phyloP scores from a whole-genome alignment of 2,113 vertebrate genomes.

The Oryzias curvinotus region DNA sequence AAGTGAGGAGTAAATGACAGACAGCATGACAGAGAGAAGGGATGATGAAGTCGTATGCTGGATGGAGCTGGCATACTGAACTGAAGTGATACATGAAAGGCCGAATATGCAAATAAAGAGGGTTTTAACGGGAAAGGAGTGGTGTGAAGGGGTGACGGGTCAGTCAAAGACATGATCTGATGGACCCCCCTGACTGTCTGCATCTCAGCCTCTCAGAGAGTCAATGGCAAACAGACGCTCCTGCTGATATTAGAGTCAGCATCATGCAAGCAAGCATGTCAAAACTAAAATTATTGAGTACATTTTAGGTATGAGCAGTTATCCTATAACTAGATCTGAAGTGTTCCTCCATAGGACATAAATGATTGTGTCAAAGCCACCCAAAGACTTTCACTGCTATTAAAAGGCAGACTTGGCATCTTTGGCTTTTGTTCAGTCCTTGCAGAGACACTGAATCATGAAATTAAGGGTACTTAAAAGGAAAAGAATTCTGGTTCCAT shows the following conservation, averaged over 20 bases:
- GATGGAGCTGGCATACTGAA: conserved; percentile 7
- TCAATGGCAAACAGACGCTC: conserved; percentile 70
- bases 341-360: background rate
- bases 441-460: no score
- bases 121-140: conserved; percentile 51
- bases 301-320: no score
- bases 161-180: conserved; percentile 60
- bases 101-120: conserved; percentile 14
- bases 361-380: no score
- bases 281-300: no score
- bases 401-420: no score
- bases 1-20: conserved; percentile 15
- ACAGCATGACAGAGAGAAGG: conserved; percentile 18
- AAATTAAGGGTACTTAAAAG: no score
- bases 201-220: conserved; percentile 62
- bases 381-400: no score
- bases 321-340: no score
- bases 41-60: conserved; percentile 24
- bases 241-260: conserved; percentile 44
- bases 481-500: no score
- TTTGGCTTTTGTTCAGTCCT: no score
- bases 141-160: conserved; percentile 41
- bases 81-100: conserved; percentile 4
- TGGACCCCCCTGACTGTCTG: conserved; percentile 57
- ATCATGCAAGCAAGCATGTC: no score